A percentile compares a stretch with the other conserved stretches of the same genome.
phyloP scores from a whole-genome alignment of 2,888 invertebrate genomes.

The Cecidostiba fungosa region DNA sequence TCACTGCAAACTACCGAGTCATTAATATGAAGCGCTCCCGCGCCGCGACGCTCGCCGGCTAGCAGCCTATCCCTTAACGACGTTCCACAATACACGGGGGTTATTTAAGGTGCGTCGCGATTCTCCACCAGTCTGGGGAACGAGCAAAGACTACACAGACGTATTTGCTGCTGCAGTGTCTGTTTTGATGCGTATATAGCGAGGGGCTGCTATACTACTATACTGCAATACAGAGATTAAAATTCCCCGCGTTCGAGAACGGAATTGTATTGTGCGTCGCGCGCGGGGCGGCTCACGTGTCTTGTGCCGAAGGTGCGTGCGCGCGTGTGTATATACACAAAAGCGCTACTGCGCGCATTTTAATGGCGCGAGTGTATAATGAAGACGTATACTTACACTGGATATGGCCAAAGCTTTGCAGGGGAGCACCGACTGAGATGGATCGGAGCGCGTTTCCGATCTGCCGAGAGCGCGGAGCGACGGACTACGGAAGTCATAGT shows the following conservation, averaged over 20 bases:
- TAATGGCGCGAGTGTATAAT: conserved; percentile 62
- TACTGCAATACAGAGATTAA: conserved; percentile 68
- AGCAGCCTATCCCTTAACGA: conserved; percentile 65
- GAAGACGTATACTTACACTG: conserved; percentile 66
- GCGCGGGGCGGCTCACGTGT: conserved; percentile 59
- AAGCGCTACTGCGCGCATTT: conserved; percentile 39
- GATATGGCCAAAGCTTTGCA: neutral
- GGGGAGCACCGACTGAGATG: conserved; percentile 66
- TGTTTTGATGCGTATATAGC: neutral
- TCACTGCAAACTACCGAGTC: conserved; percentile 67
- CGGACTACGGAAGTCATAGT: conserved; percentile 64
- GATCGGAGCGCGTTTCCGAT: conserved; percentile 70
- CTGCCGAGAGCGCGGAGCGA: conserved; percentile 54
- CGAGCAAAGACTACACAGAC: neutral
- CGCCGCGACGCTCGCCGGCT: conserved; percentile 65
- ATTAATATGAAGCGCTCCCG: conserved; percentile 68
- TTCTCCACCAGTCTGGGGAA: conserved; percentile 21
- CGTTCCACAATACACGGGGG: conserved; percentile 66
- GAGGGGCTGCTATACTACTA: neutral
- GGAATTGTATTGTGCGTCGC: conserved; percentile 52
- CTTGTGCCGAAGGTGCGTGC: conserved; percentile 63
- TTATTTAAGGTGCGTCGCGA: conserved; percentile 65
- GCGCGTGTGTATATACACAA: conserved; percentile 17
- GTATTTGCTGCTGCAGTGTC: neutral
- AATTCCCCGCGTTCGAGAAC: conserved; percentile 67